Base-by-base conservation (phyloP, 2,888 invertebrate species). In the Neoaliturus tenellus region DNA sequence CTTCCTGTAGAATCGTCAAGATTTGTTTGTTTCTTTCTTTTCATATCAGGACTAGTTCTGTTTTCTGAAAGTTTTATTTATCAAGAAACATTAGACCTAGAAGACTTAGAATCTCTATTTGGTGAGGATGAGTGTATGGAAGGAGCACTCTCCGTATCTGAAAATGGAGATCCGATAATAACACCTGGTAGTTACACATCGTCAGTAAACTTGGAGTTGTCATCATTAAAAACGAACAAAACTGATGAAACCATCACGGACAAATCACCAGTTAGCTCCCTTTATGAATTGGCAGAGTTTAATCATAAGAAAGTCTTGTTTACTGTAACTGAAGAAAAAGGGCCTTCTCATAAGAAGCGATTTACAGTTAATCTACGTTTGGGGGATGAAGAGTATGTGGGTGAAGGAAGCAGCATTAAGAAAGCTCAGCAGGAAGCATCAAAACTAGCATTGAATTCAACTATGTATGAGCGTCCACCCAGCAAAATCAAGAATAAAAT, bases 391-490 rank as follows among this genome's bases (percentile, higher is more conserved):
- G 20, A 78, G n/a, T 78, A 55, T 35, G 12, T 20, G 17, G 78
- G 33, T n/a, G 51, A 78, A 78, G 78, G 78, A 51, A 14, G 20
- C 5, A 78, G 78, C n/a, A 78, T 78, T 31, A 78, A 78, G 17
- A 78, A 55, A 48, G 78, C 78, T 10, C 51, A 78, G 14, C 33
- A 33, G n/a, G 55, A 55, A 33, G 78, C 55, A 20, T 48, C 78
- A 31, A 78, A 55, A 78, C 78, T 51, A 6, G 78, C 78, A n/a
- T 55, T 78, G 23, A 51, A 78, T 23, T 78, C 78, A 5, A 78
- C 78, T 10, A 12, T 35, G 12, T 78, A 78, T 55, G 35, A 8
- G 1, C 78, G 55, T n/a, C 78, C 78, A 17, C 78, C 78, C 12
- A 51, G 12, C n/a, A 44, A 20, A 31, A 10, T 10, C 31, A 35